These are phyloP conservation scores for Zaprionus obscuricornis DNA, from an alignment of 2,888 invertebrate species.

Conservation along the genomic window DNA sequence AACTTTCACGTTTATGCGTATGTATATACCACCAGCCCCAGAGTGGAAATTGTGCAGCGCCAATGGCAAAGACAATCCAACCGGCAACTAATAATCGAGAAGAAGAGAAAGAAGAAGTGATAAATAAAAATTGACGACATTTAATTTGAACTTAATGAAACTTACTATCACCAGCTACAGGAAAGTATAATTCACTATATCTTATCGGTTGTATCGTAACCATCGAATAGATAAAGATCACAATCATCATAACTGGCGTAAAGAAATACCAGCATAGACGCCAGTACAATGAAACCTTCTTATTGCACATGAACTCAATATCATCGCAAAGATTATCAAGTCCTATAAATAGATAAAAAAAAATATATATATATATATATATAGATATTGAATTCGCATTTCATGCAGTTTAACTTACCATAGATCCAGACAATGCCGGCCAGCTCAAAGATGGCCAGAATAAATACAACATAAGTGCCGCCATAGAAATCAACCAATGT, in stretches of 20 bases:
- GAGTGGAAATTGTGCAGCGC: constrained; percentile 84
- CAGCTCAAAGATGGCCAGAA: constrained; percentile 86
- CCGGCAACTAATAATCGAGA: constrained; percentile 83
- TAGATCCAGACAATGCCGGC: constrained; percentile 86
- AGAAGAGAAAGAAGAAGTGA: background rate
- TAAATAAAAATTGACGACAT: background rate
- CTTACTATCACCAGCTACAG: constrained; percentile 86
- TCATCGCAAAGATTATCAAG: constrained; percentile 87
- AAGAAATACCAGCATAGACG: constrained; percentile 90
- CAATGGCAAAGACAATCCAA: constrained; percentile 84
- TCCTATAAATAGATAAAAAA: constrained; percentile 80
- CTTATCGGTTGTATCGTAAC: constrained; percentile 85
- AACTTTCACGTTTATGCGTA: constrained; percentile 47
- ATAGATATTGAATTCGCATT: background rate
- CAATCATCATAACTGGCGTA: constrained; percentile 88
- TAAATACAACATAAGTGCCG: constrained; percentile 86
- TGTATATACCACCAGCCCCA: constrained; percentile 83
- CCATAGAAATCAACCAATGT: constrained; percentile 86
- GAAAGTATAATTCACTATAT: constrained; percentile 86
- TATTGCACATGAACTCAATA: constrained; percentile 90
- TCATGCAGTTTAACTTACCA: constrained; percentile 81
- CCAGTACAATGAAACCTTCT: constrained; percentile 88
- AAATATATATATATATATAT: background rate
- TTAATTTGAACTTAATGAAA: background rate
- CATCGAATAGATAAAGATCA: constrained; percentile 89